phyloP scores from a whole-genome alignment of 2,888 invertebrate genomes.

The Polydrusus cervinus region DNA sequence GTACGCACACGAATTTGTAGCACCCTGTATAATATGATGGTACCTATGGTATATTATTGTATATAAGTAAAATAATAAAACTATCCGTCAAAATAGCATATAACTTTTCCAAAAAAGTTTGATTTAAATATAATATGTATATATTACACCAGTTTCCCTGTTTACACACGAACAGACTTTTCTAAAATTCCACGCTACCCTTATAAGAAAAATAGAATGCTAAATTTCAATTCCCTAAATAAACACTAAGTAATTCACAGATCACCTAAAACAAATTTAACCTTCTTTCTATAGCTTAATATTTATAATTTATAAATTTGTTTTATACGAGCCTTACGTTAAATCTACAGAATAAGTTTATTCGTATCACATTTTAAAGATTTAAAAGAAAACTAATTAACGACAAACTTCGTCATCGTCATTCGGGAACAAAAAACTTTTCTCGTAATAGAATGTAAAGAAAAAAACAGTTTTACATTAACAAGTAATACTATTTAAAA shows the following conservation, averaged over 20 bases:
- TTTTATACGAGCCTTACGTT: slow-evolving; percentile 20
- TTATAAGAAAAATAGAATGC: slow-evolving; percentile 20
- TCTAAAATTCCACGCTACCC: slow-evolving; percentile 13
- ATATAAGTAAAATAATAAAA: no score
- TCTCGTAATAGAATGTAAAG: background rate
- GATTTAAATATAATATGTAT: background rate
- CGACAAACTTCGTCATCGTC: background rate
- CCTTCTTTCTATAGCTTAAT: background rate
- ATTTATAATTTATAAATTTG: slow-evolving; percentile 11
- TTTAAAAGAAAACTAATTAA: slow-evolving; percentile 5
- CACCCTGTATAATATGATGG: no score
- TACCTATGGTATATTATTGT: no score
- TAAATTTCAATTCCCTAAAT: slow-evolving; percentile 15
- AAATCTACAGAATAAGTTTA: slow-evolving; percentile 9
- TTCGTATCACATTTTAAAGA: slow-evolving; percentile 23
- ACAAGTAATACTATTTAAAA: slow-evolving; percentile 13
- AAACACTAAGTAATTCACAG: slow-evolving; percentile 1
- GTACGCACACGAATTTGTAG: no score
- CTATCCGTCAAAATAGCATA: background rate
- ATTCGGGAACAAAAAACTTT: background rate
- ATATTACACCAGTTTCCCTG: slow-evolving; percentile 1
- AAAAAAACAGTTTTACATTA: background rate
- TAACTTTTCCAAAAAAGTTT: background rate
- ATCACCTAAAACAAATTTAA: slow-evolving; percentile 13
- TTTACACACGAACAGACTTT: background rate